A percentile compares a stretch with the other conserved stretches of the same genome.
These are phyloP conservation scores for Lepidocyrtinus sp. DNA, from an alignment of 2,888 invertebrate genomes.

Conservation along the genomic window DNA sequence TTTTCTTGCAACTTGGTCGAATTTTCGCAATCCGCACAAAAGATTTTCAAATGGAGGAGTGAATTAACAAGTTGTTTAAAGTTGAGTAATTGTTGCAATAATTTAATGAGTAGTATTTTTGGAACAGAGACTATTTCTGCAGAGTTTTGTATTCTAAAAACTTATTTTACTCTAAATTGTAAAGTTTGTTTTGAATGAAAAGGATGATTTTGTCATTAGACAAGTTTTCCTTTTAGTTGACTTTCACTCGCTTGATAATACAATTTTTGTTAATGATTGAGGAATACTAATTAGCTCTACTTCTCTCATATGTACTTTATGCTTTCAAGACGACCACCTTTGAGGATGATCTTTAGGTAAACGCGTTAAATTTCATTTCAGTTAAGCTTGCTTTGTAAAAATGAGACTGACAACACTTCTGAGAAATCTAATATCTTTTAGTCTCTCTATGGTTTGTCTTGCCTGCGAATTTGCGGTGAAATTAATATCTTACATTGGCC, in stretches of 20 bases:
- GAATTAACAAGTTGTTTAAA: too few relatives aligned
- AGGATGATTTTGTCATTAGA: neutral
- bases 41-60: too few relatives aligned
- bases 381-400: constrained; percentile 2
- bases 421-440: neutral
- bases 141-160: too few relatives aligned
- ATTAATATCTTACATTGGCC: too few relatives aligned
- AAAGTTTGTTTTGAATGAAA: too few relatives aligned
- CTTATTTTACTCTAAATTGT: too few relatives aligned
- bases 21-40: too few relatives aligned
- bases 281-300: constrained; percentile 53
- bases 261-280: neutral
- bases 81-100: too few relatives aligned
- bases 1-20: too few relatives aligned
- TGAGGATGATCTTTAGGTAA: constrained; percentile 68
- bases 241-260: constrained; percentile 6
- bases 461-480: neutral
- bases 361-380: constrained; percentile 33
- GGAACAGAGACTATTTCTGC: too few relatives aligned
- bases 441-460: neutral
- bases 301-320: constrained; percentile 56
- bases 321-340: constrained; percentile 66
- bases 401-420: neutral
- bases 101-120: too few relatives aligned
- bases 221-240: constrained; percentile 31